These are phyloP conservation scores for Capitulum mitella DNA, from an alignment of 2,888 invertebrate genomes.

Conservation along the genomic window DNA sequence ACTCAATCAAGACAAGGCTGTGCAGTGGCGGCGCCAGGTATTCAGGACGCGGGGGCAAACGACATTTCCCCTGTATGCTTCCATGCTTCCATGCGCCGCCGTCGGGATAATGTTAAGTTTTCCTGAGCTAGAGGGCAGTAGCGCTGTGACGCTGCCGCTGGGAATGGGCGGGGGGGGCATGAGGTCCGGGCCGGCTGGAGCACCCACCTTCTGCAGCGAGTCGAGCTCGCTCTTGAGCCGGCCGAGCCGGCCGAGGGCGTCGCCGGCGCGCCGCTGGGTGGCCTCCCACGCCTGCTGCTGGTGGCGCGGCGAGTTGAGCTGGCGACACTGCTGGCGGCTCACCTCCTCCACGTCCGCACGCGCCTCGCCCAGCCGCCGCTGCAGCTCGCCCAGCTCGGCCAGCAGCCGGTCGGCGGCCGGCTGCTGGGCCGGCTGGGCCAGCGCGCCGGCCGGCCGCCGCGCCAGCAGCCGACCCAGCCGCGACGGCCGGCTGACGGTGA, in stretches of 20 bases:
- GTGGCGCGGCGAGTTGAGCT: background rate
- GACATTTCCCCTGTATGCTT: too few species aligned
- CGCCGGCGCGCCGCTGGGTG: background rate
- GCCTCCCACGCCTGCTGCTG: slow-evolving; percentile 4
- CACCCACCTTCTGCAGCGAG: background rate
- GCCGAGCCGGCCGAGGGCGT: background rate
- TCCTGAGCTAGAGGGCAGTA: too few species aligned
- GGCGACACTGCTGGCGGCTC: slow-evolving; percentile 11
- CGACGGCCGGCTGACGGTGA: background rate
- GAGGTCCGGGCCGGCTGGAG: too few species aligned
- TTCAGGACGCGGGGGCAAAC: too few species aligned
- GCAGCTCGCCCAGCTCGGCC: background rate
- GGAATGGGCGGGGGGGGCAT: background rate
- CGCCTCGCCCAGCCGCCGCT: background rate
- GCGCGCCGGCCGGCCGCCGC: background rate
- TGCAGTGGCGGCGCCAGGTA: too few species aligned
- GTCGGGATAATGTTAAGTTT: too few species aligned
- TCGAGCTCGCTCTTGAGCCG: background rate
- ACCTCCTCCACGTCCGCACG: background rate
- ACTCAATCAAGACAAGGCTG: too few species aligned
- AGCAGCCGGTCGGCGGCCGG: background rate
- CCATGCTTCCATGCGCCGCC: too few species aligned
- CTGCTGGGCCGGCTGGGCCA: background rate
- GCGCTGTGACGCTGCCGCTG: too few species aligned
- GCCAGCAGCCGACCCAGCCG: background rate